Evolutionary conservation across 2,797 vertebrate genomes (phyloP).

Genomic region (Xyrichtys novacula): DNA sequence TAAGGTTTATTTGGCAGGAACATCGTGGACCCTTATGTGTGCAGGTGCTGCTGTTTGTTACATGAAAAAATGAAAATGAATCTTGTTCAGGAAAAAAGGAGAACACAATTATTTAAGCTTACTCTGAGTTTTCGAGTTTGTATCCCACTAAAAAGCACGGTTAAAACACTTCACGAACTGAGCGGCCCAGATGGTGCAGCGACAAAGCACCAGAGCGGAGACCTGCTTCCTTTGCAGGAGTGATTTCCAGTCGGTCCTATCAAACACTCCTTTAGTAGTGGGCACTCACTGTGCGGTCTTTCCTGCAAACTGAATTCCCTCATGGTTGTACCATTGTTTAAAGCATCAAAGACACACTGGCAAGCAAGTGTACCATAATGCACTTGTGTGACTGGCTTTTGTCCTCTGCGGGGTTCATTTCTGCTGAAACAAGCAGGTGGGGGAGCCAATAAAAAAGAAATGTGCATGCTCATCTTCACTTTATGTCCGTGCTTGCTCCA

Average conservation of each 20-base stretch:
- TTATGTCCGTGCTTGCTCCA: background rate
- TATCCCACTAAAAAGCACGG: background rate
- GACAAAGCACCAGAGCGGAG: slow-evolving; percentile 6
- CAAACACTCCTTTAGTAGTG: slow-evolving; percentile 14
- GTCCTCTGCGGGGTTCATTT: background rate
- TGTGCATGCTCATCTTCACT: slow-evolving; percentile 1
- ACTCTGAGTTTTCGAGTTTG: background rate
- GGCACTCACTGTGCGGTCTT: slow-evolving; percentile 29
- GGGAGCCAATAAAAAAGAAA: slow-evolving; percentile 11
- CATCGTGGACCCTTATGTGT: background rate
- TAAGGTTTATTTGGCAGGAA: background rate
- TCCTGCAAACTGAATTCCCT: slow-evolving; percentile 10
- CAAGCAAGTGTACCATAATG: background rate
- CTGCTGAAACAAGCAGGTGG: slow-evolving; percentile 8
- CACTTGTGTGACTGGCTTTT: slow-evolving; percentile 15
- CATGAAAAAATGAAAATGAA: background rate
- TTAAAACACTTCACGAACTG: background rate
- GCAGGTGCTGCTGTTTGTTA: background rate
- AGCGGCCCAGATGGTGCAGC: slow-evolving; percentile 2
- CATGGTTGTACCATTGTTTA: slow-evolving; percentile 31
- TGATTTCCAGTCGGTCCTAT: slow-evolving; percentile 14
- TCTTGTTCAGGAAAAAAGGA: background rate
- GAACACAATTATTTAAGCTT: background rate
- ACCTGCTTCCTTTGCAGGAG: background rate
- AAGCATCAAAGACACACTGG: slow-evolving; percentile 29